A percentile compares a stretch with the other conserved stretches of the same genome.
Conservation (phyloP, 2,888 invertebrate species). For the Dryomyza anilis region DNA sequence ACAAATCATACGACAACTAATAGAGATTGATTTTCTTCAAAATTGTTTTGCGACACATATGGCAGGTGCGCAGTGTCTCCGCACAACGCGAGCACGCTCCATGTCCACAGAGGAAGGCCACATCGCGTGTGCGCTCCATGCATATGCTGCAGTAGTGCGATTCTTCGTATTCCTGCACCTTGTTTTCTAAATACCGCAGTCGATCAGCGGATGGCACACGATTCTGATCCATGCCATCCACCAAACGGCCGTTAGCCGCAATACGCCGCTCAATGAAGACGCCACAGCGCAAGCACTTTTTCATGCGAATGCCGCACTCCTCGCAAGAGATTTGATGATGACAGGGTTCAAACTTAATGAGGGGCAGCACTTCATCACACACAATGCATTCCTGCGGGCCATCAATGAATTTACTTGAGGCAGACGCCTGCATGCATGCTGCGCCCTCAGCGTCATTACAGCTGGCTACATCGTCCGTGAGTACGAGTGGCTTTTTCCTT, state of each 20-base stretch:
- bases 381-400: constrained; percentile 68
- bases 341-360: constrained; percentile 75
- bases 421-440: constrained; percentile 10
- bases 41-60: constrained; percentile 69
- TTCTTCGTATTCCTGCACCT: constrained; percentile 85
- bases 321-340: constrained; percentile 75
- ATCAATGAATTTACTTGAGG: constrained; percentile 37
- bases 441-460: constrained; percentile 4
- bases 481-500: constrained; percentile 18
- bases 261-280: constrained; percentile 66
- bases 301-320: constrained; percentile 77
- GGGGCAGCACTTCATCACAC: constrained; percentile 71
- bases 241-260: constrained; percentile 63
- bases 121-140: constrained; percentile 81
- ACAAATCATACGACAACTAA: constrained; percentile 36
- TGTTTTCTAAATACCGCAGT: constrained; percentile 71
- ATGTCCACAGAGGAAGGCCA: constrained; percentile 88
- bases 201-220: constrained; percentile 72
- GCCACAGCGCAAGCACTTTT: constrained; percentile 75
- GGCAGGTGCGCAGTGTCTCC: constrained; percentile 79
- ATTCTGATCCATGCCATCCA: constrained; percentile 59
- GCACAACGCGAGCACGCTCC: constrained; percentile 83
- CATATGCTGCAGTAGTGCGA: constrained; percentile 85
- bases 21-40: constrained; percentile 61
- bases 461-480: background rate